Percentiles rank a stretch among this genome's conserved stretches.
These are phyloP conservation scores for Blomia tropicalis DNA, from an alignment of 2,888 invertebrate genomes.

Conservation along the genomic window DNA sequence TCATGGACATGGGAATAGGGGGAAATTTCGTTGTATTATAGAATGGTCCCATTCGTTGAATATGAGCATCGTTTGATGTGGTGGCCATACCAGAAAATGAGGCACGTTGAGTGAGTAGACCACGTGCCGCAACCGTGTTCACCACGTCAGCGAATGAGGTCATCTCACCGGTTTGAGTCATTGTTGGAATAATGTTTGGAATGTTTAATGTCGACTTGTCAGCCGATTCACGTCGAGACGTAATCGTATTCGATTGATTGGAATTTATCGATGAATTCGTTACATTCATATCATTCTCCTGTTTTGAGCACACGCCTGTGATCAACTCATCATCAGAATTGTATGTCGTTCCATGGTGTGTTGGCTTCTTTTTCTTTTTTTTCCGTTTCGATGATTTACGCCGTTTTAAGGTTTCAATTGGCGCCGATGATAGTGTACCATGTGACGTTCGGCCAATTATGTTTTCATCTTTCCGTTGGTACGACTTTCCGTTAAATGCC, in stretches of 20 bases:
- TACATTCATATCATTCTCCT: not conserved
- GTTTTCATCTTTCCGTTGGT: not conserved
- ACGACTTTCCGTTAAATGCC: not conserved
- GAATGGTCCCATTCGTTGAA: not conserved
- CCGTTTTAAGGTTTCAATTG: not conserved
- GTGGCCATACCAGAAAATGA: not conserved
- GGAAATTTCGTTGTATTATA: not conserved
- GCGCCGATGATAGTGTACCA: constrained; percentile 5
- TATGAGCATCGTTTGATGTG: not conserved
- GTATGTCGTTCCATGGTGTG: not conserved
- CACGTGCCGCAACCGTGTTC: not conserved
- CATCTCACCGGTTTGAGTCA: not conserved
- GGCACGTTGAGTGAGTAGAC: not conserved
- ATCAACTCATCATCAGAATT: constrained; percentile 13
- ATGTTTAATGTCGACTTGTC: not conserved
- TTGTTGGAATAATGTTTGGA: no score
- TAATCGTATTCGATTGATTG: not conserved
- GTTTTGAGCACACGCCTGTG: not conserved
- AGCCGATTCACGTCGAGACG: not conserved
- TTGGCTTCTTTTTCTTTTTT: constrained; percentile 6
- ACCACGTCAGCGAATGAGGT: not conserved
- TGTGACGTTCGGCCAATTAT: not conserved
- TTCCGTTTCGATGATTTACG: not conserved
- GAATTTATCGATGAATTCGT: not conserved
- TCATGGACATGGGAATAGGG: not conserved